Percentiles rank a stretch among this genome's conserved stretches.
Evolutionary conservation across 1,140 invertebrate species (phyloP).

Genomic region (Choristoneura fumiferana): DNA sequence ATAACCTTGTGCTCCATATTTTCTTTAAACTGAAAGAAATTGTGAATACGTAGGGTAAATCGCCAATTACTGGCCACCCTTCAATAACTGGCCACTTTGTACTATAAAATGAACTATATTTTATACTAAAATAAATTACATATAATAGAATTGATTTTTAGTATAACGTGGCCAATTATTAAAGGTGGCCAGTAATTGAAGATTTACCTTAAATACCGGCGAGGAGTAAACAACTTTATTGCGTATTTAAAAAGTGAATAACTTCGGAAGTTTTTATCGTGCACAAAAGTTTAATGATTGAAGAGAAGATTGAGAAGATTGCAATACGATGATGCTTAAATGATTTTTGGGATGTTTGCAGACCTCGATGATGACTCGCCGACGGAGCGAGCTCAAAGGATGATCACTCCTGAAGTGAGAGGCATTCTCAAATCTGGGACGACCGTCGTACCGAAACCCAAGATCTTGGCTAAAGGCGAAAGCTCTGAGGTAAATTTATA

Average conservation of each 20-base stretch:
- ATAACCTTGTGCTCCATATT: conserved; percentile 3
- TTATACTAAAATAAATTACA: no score
- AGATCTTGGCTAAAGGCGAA: conserved; percentile 68
- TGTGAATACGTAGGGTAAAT: no score
- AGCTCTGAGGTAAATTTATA: conserved; percentile 75
- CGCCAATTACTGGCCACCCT: no score
- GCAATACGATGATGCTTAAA: neutral
- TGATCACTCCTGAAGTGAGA: conserved; percentile 75
- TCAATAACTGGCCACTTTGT: no score
- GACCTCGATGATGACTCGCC: conserved; percentile 69
- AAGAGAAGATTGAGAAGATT: no score
- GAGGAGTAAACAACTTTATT: neutral
- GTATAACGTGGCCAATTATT: no score
- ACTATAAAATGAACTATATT: no score
- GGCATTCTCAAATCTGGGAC: conserved; percentile 78
- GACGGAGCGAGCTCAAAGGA: conserved; percentile 69
- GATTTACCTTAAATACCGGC: neutral
- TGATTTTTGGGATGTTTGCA: conserved; percentile 30
- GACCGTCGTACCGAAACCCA: conserved; percentile 65
- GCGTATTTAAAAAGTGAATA: conserved; percentile 1
- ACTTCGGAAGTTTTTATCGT: no score
- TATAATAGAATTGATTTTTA: no score
- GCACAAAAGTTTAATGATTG: no score
- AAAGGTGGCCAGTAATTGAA: no score
- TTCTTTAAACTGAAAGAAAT: neutral